phyloP scores from a whole-genome alignment of 2,797 vertebrate species.

The Eulemur albifrons region DNA sequence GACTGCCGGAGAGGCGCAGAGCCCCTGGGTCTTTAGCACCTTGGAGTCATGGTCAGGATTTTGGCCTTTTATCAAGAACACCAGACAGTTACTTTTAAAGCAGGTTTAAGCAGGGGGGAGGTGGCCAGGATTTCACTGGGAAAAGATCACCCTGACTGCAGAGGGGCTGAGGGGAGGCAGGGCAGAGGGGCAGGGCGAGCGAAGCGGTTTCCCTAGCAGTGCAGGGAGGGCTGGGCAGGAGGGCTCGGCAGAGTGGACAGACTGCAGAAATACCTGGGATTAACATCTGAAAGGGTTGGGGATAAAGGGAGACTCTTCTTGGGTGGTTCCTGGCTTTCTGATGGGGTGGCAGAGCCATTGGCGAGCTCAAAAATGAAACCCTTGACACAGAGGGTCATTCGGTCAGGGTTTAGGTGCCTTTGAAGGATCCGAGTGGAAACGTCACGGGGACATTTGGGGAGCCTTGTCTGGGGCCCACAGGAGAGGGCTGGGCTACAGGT shows the following conservation, averaged over 20 bases:
- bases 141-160: background rate
- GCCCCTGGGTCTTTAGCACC: background rate
- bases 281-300: background rate
- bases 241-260: background rate
- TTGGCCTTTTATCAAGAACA: background rate
- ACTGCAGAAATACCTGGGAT: background rate
- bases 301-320: background rate
- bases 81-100: background rate
- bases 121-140: background rate
- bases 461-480: too few species aligned
- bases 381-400: background rate
- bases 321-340: background rate
- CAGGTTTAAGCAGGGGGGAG: background rate
- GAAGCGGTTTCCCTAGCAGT: background rate
- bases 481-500: background rate
- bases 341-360: background rate
- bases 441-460: background rate
- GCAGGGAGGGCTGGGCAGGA: background rate
- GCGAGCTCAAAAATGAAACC: background rate
- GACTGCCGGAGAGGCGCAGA: accelerated
- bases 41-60: background rate
- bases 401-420: background rate
- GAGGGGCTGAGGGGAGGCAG: accelerated
- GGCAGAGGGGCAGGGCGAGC: background rate
- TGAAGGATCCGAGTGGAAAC: background rate